Evolutionary conservation across 1,140 invertebrate genomes (phyloP).

Genomic region (Mesaphorura yosii): DNA sequence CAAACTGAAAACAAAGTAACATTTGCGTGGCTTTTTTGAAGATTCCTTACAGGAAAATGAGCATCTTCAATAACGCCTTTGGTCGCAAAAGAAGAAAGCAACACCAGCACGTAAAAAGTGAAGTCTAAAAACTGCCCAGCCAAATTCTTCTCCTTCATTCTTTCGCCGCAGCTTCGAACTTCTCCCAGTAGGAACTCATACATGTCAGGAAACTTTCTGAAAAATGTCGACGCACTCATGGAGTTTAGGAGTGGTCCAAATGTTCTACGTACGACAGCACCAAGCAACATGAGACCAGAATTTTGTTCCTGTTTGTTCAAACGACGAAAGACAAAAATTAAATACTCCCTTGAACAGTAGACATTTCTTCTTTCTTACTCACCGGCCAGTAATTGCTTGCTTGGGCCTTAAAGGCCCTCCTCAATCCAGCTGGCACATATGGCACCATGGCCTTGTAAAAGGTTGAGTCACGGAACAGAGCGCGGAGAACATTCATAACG

Average conservation of each 20-base stretch:
- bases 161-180: slow-evolving; percentile 42
- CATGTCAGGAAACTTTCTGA: slow-evolving; percentile 64
- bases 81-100: slow-evolving; percentile 23
- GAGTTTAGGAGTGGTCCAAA: slow-evolving; percentile 73
- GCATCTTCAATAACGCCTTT: slow-evolving; percentile 20
- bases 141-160: slow-evolving; percentile 23
- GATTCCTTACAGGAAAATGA: slow-evolving; percentile 19
- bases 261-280: slow-evolving; percentile 69
- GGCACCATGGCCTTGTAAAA: slow-evolving; percentile 58
- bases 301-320: slow-evolving; percentile 56
- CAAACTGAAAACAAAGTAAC: too few species aligned
- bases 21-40: too few species aligned
- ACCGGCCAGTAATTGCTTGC: slow-evolving; percentile 65
- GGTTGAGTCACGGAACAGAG: slow-evolving; percentile 61
- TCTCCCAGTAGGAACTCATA: slow-evolving; percentile 63
- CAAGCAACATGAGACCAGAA: slow-evolving; percentile 71
- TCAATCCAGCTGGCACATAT: slow-evolving; percentile 59
- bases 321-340: slow-evolving; percentile 7
- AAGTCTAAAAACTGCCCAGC: slow-evolving; percentile 10
- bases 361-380: slow-evolving; percentile 34
- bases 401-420: slow-evolving; percentile 61
- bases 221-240: slow-evolving; percentile 60
- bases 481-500: slow-evolving; percentile 71
- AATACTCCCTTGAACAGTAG: not conserved
- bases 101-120: slow-evolving; percentile 18